These are phyloP conservation scores for Stegodyphus mimosarum DNA, from an alignment of 1,140 invertebrate species.

Conservation along the genomic window DNA sequence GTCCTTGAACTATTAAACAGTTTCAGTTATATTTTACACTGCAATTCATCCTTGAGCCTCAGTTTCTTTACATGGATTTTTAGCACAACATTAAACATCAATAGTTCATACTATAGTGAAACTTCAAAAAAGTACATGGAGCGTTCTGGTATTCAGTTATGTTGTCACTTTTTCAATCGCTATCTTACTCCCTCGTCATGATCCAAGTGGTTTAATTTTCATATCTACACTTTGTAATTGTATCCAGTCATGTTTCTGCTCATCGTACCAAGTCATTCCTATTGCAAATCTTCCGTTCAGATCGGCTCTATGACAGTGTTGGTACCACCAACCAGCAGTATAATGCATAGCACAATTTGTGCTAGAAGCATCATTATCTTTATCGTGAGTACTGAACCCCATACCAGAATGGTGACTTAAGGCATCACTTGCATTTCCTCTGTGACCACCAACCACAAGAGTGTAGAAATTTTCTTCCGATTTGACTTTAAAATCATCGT, in stretches of 20 bases:
- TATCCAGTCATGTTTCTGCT: constrained; percentile 70
- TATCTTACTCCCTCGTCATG: constrained; percentile 66
- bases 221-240: constrained; percentile 87
- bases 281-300: constrained; percentile 84
- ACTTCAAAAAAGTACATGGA: no score
- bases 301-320: constrained; percentile 91
- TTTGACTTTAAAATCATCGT: constrained; percentile 76
- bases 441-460: constrained; percentile 74
- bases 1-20: no score
- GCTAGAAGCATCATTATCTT: constrained; percentile 78
- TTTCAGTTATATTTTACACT: no score
- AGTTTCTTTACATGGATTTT: no score
- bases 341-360: constrained; percentile 77
- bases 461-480: constrained; percentile 75
- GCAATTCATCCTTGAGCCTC: no score
- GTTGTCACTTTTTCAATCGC: no score
- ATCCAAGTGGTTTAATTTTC: constrained; percentile 68
- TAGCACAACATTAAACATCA: no score
- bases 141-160: no score
- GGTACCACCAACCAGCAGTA: constrained; percentile 72
- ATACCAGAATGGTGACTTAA: constrained; percentile 77
- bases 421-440: constrained; percentile 76
- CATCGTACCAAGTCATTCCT: constrained; percentile 85
- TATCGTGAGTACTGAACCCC: constrained; percentile 79
- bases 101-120: no score